These are phyloP conservation scores for Nyctalus aviator DNA, from an alignment of 2,797 vertebrate species.

Conservation along the genomic window DNA sequence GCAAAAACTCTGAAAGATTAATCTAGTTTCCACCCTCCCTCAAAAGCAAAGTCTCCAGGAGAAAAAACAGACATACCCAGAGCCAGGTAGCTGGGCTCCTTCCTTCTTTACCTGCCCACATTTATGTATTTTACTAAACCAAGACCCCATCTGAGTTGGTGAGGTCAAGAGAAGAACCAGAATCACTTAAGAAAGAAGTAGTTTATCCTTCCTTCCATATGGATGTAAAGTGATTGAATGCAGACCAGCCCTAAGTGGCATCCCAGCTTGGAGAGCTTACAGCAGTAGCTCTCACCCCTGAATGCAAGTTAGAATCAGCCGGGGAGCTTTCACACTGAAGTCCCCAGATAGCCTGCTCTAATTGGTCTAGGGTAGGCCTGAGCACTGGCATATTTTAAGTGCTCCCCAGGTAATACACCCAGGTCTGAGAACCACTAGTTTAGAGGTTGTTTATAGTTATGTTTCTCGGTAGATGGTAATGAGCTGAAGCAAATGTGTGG, in stretches of 20 bases:
- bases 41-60: background rate
- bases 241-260: background rate
- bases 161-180: background rate
- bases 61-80: background rate
- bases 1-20: conserved; percentile 2
- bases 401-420: background rate
- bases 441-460: background rate
- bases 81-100: background rate
- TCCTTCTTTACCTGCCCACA: background rate
- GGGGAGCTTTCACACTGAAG: background rate
- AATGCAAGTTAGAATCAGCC: background rate
- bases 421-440: background rate
- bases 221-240: background rate
- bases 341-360: background rate
- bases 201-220: background rate
- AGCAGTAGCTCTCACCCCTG: background rate
- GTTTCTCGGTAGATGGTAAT: background rate
- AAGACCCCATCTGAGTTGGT: background rate
- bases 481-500: background rate
- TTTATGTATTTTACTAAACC: background rate
- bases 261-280: background rate
- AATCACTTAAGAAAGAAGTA: background rate
- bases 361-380: background rate
- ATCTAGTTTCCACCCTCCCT: background rate
- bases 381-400: background rate